phyloP scores from a whole-genome alignment of 2,113 vertebrate genomes.

The Danionella cerebrum region DNA sequence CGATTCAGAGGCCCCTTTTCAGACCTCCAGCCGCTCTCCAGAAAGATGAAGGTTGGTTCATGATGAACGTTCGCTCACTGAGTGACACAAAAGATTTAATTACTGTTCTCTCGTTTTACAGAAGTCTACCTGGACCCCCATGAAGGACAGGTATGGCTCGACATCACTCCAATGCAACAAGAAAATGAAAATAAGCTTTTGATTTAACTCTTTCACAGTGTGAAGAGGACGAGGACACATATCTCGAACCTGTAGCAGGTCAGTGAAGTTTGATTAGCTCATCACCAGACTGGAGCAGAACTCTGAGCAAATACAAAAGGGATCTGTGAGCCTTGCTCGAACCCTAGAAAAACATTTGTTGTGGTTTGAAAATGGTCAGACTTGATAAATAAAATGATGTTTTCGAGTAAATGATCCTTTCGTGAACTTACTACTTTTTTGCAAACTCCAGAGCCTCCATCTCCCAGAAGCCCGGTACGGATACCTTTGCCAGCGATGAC shows the following conservation, averaged over 20 bases:
- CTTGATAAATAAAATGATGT: too few species aligned
- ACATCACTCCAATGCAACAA: too few species aligned
- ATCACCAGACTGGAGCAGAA: too few species aligned
- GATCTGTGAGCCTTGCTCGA: too few species aligned
- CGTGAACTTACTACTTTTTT: too few species aligned
- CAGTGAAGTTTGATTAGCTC: too few species aligned
- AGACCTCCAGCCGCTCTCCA: not conserved
- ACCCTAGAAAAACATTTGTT: too few species aligned
- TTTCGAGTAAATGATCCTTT: too few species aligned
- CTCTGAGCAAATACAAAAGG: too few species aligned
- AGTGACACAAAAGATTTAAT: not conserved
- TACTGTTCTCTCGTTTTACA: conserved; percentile 41
- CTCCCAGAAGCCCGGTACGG: conserved; percentile 21
- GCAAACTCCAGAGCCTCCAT: conserved; percentile 20
- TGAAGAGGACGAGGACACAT: conserved; percentile 50
- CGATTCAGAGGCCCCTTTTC: conserved; percentile 27
- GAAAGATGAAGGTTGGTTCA: conserved; percentile 13
- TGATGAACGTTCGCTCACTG: not conserved
- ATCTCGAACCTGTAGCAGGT: conserved; percentile 62
- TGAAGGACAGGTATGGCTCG: conserved; percentile 52
- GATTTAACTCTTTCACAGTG: not conserved
- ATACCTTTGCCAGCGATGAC: conserved; percentile 30
- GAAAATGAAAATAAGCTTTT: not conserved
- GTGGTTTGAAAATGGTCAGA: too few species aligned
- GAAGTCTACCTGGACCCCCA: conserved; percentile 69